Conservation (phyloP, 2,113 vertebrate genomes). For the Aegypius monachus region DNA sequence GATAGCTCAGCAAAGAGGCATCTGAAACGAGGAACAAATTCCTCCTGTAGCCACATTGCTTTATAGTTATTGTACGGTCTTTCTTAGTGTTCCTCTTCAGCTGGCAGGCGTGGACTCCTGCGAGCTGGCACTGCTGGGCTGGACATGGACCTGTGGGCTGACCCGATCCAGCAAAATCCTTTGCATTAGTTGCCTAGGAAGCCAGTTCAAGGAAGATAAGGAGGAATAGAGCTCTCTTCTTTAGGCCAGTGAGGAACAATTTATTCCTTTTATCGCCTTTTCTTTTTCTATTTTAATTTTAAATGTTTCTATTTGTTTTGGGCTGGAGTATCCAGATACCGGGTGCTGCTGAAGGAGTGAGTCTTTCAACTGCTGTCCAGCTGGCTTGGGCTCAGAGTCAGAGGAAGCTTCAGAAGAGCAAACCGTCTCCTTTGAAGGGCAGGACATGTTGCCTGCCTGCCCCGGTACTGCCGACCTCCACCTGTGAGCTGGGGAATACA, state of each 20-base stretch:
- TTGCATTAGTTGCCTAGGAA: not conserved
- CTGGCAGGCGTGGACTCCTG: not conserved
- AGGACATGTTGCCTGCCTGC: not conserved
- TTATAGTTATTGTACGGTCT: accelerated
- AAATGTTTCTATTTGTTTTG: constrained; percentile 67
- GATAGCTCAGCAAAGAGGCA: not conserved
- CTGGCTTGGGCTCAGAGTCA: constrained; percentile 32
- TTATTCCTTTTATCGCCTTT: constrained; percentile 58
- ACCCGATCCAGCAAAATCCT: not conserved
- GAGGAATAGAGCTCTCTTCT: not conserved
- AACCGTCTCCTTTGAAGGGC: constrained; percentile 9
- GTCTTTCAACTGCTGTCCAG: constrained; percentile 66
- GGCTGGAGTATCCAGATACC: constrained; percentile 23
- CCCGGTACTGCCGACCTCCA: not conserved
- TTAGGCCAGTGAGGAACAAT: constrained; percentile 10
- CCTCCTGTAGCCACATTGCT: not conserved
- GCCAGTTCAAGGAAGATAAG: not conserved
- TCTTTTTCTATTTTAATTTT: constrained; percentile 54
- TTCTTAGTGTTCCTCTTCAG: not conserved
- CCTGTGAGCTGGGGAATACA: not conserved
- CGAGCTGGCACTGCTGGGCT: not conserved
- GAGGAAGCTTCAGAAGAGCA: constrained; percentile 51
- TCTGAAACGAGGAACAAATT: not conserved
- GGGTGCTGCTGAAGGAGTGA: not conserved
- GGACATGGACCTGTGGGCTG: not conserved